Evolutionary conservation across 2,888 invertebrate species (phyloP).

Genomic region (Agrotis ipsilon): DNA sequence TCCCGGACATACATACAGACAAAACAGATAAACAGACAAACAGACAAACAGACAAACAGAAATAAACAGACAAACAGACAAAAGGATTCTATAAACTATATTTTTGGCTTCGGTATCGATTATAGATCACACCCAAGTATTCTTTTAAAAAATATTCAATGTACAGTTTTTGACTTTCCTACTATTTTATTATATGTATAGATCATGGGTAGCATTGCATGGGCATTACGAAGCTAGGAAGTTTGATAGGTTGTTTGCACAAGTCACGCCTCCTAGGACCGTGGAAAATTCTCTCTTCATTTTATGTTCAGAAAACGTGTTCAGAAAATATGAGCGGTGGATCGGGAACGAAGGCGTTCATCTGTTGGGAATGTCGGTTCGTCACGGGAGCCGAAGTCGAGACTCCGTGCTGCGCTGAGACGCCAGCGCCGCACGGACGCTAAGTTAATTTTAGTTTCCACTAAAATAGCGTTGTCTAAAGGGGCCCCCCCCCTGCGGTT

Average conservation of each 20-base stretch:
- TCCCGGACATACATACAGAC: too few relatives aligned
- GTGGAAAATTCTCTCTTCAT: slow-evolving; percentile 64
- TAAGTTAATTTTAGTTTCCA: slow-evolving; percentile 72
- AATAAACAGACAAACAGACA: too few relatives aligned
- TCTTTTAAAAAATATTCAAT: too few relatives aligned
- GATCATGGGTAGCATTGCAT: slow-evolving; percentile 57
- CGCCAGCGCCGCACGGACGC: slow-evolving; percentile 82
- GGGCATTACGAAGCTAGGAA: slow-evolving; percentile 45
- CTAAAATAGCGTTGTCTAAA: slow-evolving; percentile 4
- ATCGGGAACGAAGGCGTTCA: slow-evolving; percentile 84
- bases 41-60: too few relatives aligned
- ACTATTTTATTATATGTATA: too few relatives aligned
- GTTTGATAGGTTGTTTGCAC: slow-evolving; percentile 62
- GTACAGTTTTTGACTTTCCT: too few relatives aligned
- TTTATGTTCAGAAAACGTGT: slow-evolving; percentile 83
- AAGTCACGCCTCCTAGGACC: slow-evolving; percentile 70
- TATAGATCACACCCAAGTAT: too few relatives aligned
- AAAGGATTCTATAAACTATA: too few relatives aligned
- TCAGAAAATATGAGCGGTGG: slow-evolving; percentile 81
- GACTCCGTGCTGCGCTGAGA: slow-evolving; percentile 83
- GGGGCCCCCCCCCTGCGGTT: too few relatives aligned
- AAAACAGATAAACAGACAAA: too few relatives aligned
- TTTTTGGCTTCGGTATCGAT: too few relatives aligned
- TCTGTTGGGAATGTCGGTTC: slow-evolving; percentile 85
- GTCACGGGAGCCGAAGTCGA: slow-evolving; percentile 85